These are phyloP conservation scores for Pitta sordida DNA, from an alignment of 2,113 vertebrate genomes.

Conservation along the genomic window DNA sequence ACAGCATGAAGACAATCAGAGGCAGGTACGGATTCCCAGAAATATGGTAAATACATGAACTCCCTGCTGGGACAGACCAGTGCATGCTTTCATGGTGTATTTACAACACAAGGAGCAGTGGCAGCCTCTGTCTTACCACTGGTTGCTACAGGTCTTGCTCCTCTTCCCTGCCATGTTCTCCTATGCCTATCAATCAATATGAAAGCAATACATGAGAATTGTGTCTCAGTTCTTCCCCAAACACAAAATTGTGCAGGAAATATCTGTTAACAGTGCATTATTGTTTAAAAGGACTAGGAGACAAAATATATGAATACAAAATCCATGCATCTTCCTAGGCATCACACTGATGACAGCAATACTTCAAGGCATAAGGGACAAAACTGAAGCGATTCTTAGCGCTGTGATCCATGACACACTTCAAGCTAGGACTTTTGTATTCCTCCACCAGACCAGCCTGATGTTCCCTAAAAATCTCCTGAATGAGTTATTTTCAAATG, in stretches of 20 bases:
- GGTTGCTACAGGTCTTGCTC: neutral
- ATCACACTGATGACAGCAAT: neutral
- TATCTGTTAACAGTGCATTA: neutral
- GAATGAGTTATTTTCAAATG: neutral
- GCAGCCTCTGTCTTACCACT: neutral
- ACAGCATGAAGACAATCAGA: neutral
- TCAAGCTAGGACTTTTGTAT: neutral
- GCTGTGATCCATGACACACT: neutral
- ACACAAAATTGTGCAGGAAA: neutral
- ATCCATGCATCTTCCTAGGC: neutral
- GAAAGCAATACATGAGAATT: neutral
- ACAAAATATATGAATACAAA: neutral
- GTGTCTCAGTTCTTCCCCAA: neutral
- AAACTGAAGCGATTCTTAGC: neutral
- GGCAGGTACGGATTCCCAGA: neutral
- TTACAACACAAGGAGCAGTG: neutral
- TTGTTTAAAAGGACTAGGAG: neutral
- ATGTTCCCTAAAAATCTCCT: neutral
- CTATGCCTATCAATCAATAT: neutral
- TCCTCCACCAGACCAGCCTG: neutral
- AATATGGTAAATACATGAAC: neutral
- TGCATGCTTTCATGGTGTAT: fast-evolving
- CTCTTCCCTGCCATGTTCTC: neutral
- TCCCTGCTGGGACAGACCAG: neutral
- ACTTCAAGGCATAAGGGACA: neutral